Evolutionary conservation across 1,140 invertebrate species (phyloP), one percentile per base, ranked within the genome.

Genomic region (Condylostylus longicornis): DNA sequence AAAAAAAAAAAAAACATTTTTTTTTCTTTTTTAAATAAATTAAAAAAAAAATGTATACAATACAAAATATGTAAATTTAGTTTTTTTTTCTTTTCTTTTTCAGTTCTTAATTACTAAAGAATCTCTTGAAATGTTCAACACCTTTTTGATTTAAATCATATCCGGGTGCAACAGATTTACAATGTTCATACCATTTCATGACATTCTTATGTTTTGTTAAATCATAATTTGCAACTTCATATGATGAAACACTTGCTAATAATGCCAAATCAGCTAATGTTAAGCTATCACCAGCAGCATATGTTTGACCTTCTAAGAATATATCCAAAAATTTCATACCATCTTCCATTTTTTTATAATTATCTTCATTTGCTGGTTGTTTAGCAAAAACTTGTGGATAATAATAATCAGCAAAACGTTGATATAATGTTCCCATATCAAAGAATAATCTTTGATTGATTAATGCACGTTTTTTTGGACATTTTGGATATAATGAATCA

Each of bases 381-480:
- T 71, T 72, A 2, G 47, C 67, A 44, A 81, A 76, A 2, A 79
- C 45, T 35, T 68, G 61, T 47, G 77, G 79, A 76, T 84, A 72
- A 46, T 67, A 68, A 27, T 45, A 49, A 5, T 68, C 64, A 4
- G 46, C 43, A 33, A 76, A 70, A 25, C 69, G 57, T 27, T 70
- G 63, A 51, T 77, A 79, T 2, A 85, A 54, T 1, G 67, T 71
- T 17, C 74, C 74, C 41, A 72, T 49, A 46, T 84, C 79, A 49
- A 85, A 86, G 47, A 74, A 74, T 13, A 86, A 55, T 38, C 77
- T 65, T 42, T 78, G 72, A 48, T 85, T 74, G 1, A 86, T 67
- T 0, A 79, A 0, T 0, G 78, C 81, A 23, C 77, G 65, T 35
- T 70, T 51, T 44, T 74, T 69, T 0, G 68, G 61, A 38, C 76